Evolutionary conservation across 2,888 invertebrate species (phyloP).

Genomic region (Eristalis arbustorum): DNA sequence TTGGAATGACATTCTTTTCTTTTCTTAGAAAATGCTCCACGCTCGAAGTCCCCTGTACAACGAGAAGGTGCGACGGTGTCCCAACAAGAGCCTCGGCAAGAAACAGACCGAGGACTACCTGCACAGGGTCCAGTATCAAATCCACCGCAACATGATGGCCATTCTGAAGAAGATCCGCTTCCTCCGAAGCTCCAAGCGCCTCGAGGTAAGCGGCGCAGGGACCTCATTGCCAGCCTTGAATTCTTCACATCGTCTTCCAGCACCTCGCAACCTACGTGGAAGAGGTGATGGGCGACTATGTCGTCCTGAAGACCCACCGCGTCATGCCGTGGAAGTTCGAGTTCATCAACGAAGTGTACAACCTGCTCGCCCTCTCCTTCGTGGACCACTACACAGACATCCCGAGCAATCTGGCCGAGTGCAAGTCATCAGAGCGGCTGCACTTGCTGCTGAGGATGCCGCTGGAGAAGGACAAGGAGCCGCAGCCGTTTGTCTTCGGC

Average conservation of each 20-base stretch:
- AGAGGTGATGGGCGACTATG: constrained; percentile 77
- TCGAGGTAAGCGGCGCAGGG: constrained; percentile 12
- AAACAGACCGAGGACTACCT: constrained; percentile 66
- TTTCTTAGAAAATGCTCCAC: constrained; percentile 72
- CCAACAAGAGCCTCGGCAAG: neutral
- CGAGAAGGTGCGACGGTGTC: constrained; percentile 37
- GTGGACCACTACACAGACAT: constrained; percentile 74
- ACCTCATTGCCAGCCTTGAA: neutral
- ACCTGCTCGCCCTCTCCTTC: constrained; percentile 77
- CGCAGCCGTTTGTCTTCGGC: constrained; percentile 74
- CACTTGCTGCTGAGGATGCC: constrained; percentile 50
- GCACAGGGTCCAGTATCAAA: constrained; percentile 73
- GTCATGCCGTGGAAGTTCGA: constrained; percentile 79
- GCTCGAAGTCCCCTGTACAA: constrained; percentile 73
- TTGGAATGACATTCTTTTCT: neutral
- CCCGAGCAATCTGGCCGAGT: constrained; percentile 1
- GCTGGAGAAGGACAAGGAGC: neutral
- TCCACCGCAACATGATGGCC: constrained; percentile 72
- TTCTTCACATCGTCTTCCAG: constrained; percentile 64
- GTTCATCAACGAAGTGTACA: constrained; percentile 78
- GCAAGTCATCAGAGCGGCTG: constrained; percentile 63
- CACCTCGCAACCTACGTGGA: constrained; percentile 75
- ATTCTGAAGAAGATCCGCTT: constrained; percentile 68
- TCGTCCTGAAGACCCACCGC: constrained; percentile 76
- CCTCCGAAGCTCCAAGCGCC: constrained; percentile 56